Conservation (phyloP, 1,140 invertebrate genomes). For the Nasonia longicornis region DNA sequence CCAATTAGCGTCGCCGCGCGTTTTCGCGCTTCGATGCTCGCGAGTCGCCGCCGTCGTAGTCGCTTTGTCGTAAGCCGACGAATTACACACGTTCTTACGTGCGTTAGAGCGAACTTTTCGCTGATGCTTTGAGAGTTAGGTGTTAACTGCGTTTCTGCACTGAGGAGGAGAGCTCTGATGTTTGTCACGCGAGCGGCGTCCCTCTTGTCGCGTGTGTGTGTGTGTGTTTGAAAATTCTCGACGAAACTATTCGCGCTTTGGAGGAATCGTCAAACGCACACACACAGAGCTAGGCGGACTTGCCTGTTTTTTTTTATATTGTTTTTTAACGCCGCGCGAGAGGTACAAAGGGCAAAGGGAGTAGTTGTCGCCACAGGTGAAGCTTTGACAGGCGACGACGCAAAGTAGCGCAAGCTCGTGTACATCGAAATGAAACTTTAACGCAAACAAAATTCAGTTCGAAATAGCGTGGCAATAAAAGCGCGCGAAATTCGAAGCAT, state of each 20-base stretch:
- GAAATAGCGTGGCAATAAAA: neutral
- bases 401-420: too few species aligned
- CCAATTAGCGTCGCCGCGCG: constrained; percentile 60
- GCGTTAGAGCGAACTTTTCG: neutral
- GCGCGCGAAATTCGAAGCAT: neutral
- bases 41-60: neutral
- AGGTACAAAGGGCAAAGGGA: too few species aligned
- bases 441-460: neutral
- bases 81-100: constrained; percentile 47
- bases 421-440: too few species aligned
- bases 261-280: too few species aligned
- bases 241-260: too few species aligned
- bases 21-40: neutral
- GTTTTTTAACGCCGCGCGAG: too few species aligned
- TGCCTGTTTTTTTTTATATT: too few species aligned
- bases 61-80: constrained; percentile 37
- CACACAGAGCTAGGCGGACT: too few species aligned
- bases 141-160: neutral
- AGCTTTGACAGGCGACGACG: neutral
- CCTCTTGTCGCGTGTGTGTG: neutral
- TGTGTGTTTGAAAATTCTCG: neutral
- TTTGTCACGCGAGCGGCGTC: neutral
- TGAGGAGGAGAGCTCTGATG: neutral
- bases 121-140: neutral
- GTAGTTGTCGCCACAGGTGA: neutral